These are phyloP conservation scores for Brachyistius frenatus DNA, from an alignment of 2,113 vertebrate genomes.

Conservation along the genomic window DNA sequence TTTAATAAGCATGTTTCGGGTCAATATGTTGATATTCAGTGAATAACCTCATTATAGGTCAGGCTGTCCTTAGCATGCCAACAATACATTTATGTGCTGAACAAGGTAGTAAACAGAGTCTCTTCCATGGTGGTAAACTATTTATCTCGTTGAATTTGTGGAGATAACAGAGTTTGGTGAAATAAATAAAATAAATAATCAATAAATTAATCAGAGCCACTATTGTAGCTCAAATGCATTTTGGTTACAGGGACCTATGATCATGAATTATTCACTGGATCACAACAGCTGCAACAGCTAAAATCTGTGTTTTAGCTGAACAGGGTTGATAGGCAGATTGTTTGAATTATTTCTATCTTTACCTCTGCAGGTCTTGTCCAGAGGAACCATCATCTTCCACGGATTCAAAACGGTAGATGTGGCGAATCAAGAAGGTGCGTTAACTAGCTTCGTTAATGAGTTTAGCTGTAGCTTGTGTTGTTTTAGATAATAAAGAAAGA, in stretches of 20 bases:
- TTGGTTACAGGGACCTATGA: too few species aligned
- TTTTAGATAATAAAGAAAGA: too few species aligned
- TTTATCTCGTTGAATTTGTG: not conserved
- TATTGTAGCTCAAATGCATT: too few species aligned
- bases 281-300: too few species aligned
- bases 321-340: not conserved
- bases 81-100: not conserved
- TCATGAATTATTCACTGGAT: too few species aligned
- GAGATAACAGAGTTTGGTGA: not conserved
- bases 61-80: too few species aligned
- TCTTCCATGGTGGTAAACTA: not conserved
- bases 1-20: too few species aligned
- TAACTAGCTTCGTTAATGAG: not conserved
- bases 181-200: not conserved
- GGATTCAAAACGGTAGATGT: constrained; percentile 74
- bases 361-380: constrained; percentile 82
- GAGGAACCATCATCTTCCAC: constrained; percentile 78
- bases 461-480: too few species aligned
- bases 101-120: not conserved
- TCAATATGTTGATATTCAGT: too few species aligned
- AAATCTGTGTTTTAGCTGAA: not conserved
- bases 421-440: constrained; percentile 10
- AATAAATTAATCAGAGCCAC: not conserved
- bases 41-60: too few species aligned
- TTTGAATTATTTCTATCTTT: constrained; percentile 1